Evolutionary conservation across 1,140 invertebrate genomes (phyloP), one percentile per base, ranked within the genome.

Genomic region (Cryptotermes secundus): DNA sequence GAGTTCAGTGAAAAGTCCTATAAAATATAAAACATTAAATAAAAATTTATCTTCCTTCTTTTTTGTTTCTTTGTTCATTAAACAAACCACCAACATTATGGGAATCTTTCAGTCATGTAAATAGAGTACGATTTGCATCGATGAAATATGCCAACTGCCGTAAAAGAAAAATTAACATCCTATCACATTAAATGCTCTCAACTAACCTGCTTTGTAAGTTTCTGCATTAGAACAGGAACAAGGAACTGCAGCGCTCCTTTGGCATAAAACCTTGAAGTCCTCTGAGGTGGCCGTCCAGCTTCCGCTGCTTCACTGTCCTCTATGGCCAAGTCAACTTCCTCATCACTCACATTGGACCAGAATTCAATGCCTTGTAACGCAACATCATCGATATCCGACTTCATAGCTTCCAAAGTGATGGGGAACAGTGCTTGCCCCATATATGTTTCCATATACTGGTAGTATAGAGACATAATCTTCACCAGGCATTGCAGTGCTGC

Each of bases 271-370:
- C 95, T 93, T 9, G 97, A 99, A 7, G 96, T 96, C 88, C 96
- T 93, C 36, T 94, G 92, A 35, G 98, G 98, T n/a, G 97, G 95
- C 85, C 96, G 92, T 79, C 98, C 98, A 90, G 95, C 93, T 90
- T 99, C 98, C 45, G 92, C 91, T 45, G 98, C 98, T 91, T 99
- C 99, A 72, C 95, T 95, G 86, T 96, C 96, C 90, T 99, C 98
- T 89, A 99, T 97, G 9, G 96, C 94, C 86, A 99, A 91, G 90
- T 99, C 98, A 38, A 99, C 97, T 92, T 99, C 99, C 91, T 99
- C 99, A 91, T 99, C 99, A 88, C 98, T 99, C 0, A 99, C 98
- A 88, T 99, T 99, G 0, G 98, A 99, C 99, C 99, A 99, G 91
- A 99, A 99, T 90, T 99, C 99, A 90, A 99, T 99, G 86, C 99